Base-by-base conservation (phyloP, 2,797 vertebrate species). In the Semotilus atromaculatus region DNA sequence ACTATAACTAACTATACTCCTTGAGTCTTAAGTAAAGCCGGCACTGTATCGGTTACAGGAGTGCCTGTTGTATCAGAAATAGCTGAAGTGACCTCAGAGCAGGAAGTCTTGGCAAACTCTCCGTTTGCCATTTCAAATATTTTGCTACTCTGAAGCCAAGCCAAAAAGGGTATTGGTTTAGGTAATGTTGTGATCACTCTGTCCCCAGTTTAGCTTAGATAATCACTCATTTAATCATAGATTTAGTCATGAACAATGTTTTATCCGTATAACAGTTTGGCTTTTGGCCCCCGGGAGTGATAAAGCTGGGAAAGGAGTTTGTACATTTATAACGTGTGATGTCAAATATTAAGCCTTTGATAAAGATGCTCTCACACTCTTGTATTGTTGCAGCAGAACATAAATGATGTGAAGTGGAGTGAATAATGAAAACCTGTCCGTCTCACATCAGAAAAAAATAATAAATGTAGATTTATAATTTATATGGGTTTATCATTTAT, bases 271-370 rank as follows among this genome's bases (percentile, higher is more conserved):
- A 76, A 21, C 26, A 14, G 13, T 68, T 70, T 75, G 64, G 16
- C 55, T 21, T 70, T 21, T 53, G 34, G 4, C 43, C 45, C 29
- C 13, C 29, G 38, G 9, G 48, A 80, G 36, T 31, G 58, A 77
- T 75, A 84, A 26, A 84, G 66, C 29, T 51, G 43, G 71, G 36
- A 19, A 74, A 38, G 34, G 23, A 66, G 58, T 75, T 83, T n/a
- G 58, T 23, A 26, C n/a, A 40, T 43, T 43, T 34, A 66, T 13
- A 16, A 53, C 36, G 43, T 29, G 40, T 60, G 40, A 64, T 62
- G 40, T 82, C 55, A 60, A 34, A 74, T 64, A 58, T 45, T 64
- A 66, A 51, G 6, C 16, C 11, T 75, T 34, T 74, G 81, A 75
- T 82, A 19, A 73, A 62, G 2, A 62, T 26, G 19, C 36, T 73